Evolutionary conservation across 2,113 vertebrate species (phyloP), one percentile per base, ranked within the genome.

Genomic region (Poecile atricapillus): DNA sequence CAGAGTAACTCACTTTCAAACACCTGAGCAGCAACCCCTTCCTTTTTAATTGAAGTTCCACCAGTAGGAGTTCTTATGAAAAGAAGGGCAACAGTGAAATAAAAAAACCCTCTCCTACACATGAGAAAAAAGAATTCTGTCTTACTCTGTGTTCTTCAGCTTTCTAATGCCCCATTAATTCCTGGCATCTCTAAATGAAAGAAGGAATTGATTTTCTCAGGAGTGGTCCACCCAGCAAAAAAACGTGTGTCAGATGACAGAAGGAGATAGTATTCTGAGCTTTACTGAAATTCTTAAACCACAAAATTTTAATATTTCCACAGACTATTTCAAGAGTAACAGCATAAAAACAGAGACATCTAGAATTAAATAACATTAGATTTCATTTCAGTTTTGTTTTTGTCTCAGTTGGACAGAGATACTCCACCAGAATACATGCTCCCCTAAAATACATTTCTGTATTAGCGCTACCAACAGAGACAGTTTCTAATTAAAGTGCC

Each of bases 271-370:
- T 89, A 39, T 46, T 95, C 87, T 41, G 55, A 90, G 65, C 80
- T 91, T 62, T 39, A 79, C 58, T 65, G 81, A 67, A 95, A 87
- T 71, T 84, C 91, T 79, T 76, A 83, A 77, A 58, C 88, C 93
- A 85, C 79, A 74, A 68, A 87, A 95, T 93, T 89, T 94, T 96
- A 90, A 21, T 94, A 96, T 94, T 97, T 97, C 85, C 88, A 97
- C 78, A 94, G 94, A 93, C 88, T 97, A 94, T 93, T 92, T 92
- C 88, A 91, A 93, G 92, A 97, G 94, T 62, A 85, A 94, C 78
- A 94, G 80, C 86, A 92, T 46, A 94, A 94, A 93, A 92, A 15
- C 37, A 96, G 81, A 93, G 92, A 94, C 63, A 96, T 94, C 84
- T 95, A 78, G 93, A 95, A 95, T 90, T 95, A 91, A 90, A 89